Percentiles rank a stretch among this genome's conserved stretches.
phyloP scores from a whole-genome alignment of 2,113 vertebrate species.

The Scomber scombrus region DNA sequence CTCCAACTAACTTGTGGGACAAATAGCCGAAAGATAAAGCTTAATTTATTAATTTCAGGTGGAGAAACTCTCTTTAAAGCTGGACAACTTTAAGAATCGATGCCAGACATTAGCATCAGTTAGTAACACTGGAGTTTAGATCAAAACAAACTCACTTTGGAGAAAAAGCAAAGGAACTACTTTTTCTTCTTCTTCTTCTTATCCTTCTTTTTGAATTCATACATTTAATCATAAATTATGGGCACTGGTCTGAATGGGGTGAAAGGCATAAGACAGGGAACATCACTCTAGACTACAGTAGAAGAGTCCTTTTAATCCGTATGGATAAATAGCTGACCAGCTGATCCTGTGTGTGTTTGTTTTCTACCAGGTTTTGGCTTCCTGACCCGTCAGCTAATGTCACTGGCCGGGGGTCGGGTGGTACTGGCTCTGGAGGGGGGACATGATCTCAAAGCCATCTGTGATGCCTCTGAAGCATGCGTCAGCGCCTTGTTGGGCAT shows the following conservation, averaged over 20 bases:
- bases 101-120: background rate
- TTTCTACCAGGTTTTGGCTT: constrained; percentile 91
- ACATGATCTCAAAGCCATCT: constrained; percentile 93
- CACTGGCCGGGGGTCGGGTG: constrained; percentile 89
- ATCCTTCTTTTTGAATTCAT: background rate
- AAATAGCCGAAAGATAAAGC: background rate
- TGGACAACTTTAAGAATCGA: background rate
- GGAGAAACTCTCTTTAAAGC: constrained; percentile 12
- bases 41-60: background rate
- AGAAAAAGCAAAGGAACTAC: background rate
- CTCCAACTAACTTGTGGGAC: background rate
- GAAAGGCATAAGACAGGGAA: background rate
- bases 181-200: background rate
- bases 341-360: constrained; percentile 6
- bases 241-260: background rate
- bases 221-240: background rate
- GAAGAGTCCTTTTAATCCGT: background rate
- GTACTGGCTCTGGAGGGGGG: constrained; percentile 93
- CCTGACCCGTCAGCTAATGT: constrained; percentile 95
- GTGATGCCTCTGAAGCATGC: constrained; percentile 93
- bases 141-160: background rate
- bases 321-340: background rate
- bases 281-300: background rate
- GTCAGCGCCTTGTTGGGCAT: constrained; percentile 91
- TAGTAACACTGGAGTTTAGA: background rate